Evolutionary conservation across 1,140 invertebrate genomes (phyloP), one percentile per base, ranked within the genome.

Genomic region (Saccostrea echinata): DNA sequence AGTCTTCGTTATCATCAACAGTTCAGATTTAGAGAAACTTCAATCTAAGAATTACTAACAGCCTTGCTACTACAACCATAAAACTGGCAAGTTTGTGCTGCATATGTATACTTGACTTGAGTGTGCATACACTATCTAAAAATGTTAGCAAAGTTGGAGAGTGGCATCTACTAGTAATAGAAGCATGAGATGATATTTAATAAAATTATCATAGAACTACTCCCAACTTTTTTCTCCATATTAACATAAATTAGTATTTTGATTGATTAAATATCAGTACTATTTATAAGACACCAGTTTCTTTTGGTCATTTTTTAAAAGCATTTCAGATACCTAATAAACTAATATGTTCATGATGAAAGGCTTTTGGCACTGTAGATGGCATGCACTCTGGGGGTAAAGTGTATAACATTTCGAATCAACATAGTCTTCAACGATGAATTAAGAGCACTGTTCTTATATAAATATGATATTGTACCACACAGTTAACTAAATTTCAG

Each of bases 371-470:
- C 68, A 76, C 68, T 76, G 13, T 33, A 30, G 11, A 76, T 76
- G 68, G 68, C 68, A 76, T 76, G 68, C 68, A 76, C 68, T 71
- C 27, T 30, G 68, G 24, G 68, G 68, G 68, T 76, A 4, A 76
- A 33, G 11, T 76, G 68, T 76, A 76, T 76, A 76, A 76, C 30
- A 76, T 76, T 76, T 12, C 33, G 30, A 76, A 76, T 76, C 68
- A 76, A 30, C 68, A 76, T 27, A 6, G 11, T 76, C 33, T 33
- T 76, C 27, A 76, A 16, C 27, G 12, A 76, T 30, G 27, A 76
- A 76, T 76, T 76, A 76, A 76, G 16, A 76, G 68, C 24, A 76
- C 68, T 76, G 68, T 71, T 71, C 24, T 71, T 13, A 27, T 71
- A 57, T 18, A 9, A 13, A 71, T 33, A 76, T 30, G 68, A 76